Evolutionary conservation across 2,888 invertebrate species (phyloP).

Genomic region (Ormia ochracea): DNA sequence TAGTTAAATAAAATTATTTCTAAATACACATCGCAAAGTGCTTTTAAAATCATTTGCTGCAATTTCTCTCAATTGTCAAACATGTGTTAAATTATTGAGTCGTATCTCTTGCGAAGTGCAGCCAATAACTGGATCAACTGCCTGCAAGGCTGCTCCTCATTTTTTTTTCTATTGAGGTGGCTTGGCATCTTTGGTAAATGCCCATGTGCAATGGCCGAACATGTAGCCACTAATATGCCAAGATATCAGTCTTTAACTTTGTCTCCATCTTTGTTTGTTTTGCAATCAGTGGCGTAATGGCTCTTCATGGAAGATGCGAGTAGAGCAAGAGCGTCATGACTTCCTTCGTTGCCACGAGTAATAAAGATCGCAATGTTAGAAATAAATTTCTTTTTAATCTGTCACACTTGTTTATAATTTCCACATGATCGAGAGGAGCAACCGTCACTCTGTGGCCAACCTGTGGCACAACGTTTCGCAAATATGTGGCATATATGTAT

Average conservation of each 20-base stretch:
- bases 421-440: background rate
- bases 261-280: constrained; percentile 44
- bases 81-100: constrained; percentile 53
- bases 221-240: background rate
- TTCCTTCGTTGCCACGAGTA: constrained; percentile 1
- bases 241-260: background rate
- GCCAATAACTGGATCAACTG: constrained; percentile 55
- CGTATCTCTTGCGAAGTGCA: background rate
- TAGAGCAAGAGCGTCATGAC: constrained; percentile 41
- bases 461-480: background rate
- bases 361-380: background rate
- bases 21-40: constrained; percentile 22
- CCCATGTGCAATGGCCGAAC: background rate
- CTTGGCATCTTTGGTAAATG: constrained; percentile 21
- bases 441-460: constrained; percentile 1
- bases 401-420: constrained; percentile 57
- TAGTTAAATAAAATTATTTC: constrained; percentile 12
- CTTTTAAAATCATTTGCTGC: constrained; percentile 26
- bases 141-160: constrained; percentile 5
- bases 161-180: constrained; percentile 12
- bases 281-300: constrained; percentile 42
- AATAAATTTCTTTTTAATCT: constrained; percentile 19
- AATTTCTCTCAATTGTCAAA: constrained; percentile 28
- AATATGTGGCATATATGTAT: background rate
- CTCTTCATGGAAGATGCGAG: constrained; percentile 18